phyloP scores from a whole-genome alignment of 2,797 vertebrate species.

The Alectoris magna region DNA sequence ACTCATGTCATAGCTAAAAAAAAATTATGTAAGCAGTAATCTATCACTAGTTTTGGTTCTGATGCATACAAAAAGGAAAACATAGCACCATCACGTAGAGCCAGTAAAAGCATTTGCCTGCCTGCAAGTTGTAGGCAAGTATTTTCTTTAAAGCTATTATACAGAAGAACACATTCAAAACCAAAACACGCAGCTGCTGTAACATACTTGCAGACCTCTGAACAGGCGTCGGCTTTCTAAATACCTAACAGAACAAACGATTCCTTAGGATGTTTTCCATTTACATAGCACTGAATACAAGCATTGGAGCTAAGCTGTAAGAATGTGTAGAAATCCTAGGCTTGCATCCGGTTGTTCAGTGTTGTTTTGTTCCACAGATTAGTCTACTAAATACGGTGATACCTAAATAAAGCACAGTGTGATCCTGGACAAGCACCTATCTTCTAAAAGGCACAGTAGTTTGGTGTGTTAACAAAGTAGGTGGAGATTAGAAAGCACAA shows the following conservation, averaged over 20 bases:
- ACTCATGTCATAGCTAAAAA: neutral
- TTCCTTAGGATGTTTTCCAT: neutral
- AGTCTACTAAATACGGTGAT: neutral
- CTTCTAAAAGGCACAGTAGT: neutral
- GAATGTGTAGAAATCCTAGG: neutral
- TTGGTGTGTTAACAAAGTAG: neutral
- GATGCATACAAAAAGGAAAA: slow-evolving; percentile 1
- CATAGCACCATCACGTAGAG: neutral
- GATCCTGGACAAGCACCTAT: neutral
- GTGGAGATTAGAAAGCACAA: neutral
- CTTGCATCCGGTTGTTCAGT: neutral
- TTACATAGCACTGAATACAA: neutral
- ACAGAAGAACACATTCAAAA: neutral
- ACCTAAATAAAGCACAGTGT: neutral
- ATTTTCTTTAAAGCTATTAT: neutral
- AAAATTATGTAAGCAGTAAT: neutral
- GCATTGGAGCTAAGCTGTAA: neutral
- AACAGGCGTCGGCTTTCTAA: neutral
- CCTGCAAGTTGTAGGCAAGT: neutral
- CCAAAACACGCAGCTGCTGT: slow-evolving; percentile 1
- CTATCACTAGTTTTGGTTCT: neutral
- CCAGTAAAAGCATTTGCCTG: slow-evolving; percentile 20
- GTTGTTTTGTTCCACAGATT: neutral
- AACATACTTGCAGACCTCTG: neutral
- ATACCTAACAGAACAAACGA: neutral